Base-by-base conservation (phyloP, 2,113 vertebrate species). In the Dicaeum eximium region DNA sequence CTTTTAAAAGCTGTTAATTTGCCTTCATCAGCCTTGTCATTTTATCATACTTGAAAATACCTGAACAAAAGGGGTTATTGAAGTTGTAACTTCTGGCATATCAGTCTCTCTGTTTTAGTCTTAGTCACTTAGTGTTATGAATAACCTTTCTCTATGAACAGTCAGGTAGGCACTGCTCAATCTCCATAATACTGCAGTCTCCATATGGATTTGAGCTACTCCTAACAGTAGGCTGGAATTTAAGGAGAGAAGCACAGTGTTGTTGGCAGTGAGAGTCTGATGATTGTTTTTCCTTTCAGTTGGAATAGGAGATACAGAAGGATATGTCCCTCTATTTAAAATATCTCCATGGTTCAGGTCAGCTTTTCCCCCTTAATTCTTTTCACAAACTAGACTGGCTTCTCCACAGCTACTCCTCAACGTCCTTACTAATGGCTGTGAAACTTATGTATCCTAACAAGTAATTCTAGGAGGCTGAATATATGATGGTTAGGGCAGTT, bases 1-100 rank as follows among this genome's bases (percentile, higher is more conserved):
- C 44, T 91, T 78, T 79, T 91, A 91, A 93, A 91, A 95, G 80
- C 80, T 93, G 44, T 81, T 95, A 81, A 90, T 95, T 95, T 93
- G 27, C 67, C 30, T 91, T 88, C 64, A 62, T 70, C 24, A 18
- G 45, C 79, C 74, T 80, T 91, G 58, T 92, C 71, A 79, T 93
- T 92, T 87, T 81, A 57, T 89, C 23, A 19, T 50, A 23, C 78
- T 79, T 82, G 84, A 79, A 94, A 67, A 28, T 67, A 47, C 62
- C 53, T 13, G 48, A 92, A 74, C 62, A 89, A 57, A 70, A 80
- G 13, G 38, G 51, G 42, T 90, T 82, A 35, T 37, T 82, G 70
- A 85, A 89, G 50, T 53, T 53, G 1, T 82, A 75, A 61, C n/a
- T 96, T 57, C 25, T 40, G 54, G 37, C 15, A 10, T 24, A 45